These are phyloP conservation scores for Chirona hameri DNA, from an alignment of 2,888 invertebrate genomes.

Conservation along the genomic window DNA sequence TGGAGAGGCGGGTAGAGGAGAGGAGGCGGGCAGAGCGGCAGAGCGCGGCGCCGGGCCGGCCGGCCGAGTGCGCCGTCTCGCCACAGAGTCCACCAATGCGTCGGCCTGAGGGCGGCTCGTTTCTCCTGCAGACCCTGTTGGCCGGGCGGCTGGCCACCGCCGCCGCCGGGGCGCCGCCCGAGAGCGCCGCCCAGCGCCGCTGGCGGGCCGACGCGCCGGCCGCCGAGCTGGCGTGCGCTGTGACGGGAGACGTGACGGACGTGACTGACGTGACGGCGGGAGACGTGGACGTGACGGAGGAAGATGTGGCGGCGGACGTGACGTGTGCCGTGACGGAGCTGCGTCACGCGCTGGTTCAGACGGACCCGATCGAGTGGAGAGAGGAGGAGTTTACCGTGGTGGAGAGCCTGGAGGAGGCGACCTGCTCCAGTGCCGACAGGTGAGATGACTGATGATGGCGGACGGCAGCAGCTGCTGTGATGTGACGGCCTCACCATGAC, in stretches of 20 bases:
- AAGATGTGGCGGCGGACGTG: not conserved
- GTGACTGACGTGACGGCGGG: not conserved
- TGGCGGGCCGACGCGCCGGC: not conserved
- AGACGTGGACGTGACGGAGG: not conserved
- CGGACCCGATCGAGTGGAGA: conserved; percentile 25
- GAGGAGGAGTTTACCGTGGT: conserved; percentile 8
- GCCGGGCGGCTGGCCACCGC: not conserved
- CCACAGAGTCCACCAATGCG: not conserved
- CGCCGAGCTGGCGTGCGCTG: not conserved
- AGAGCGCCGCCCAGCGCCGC: not conserved
- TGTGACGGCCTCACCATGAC: too few species aligned
- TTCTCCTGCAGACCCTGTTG: not conserved
- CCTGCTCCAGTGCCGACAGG: not conserved
- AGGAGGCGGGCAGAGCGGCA: not conserved
- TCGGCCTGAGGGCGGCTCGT: not conserved
- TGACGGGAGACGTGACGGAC: not conserved
- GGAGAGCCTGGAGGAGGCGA: not conserved
- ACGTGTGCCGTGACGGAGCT: conserved; percentile 6
- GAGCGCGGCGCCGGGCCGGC: not conserved
- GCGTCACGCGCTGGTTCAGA: not conserved
- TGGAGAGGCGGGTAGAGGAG: not conserved
- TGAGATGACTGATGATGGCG: not conserved
- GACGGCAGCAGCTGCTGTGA: too few species aligned
- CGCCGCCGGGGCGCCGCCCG: not conserved
- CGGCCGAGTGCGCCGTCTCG: not conserved